A percentile compares a stretch with the other conserved stretches of the same genome.
Evolutionary conservation across 2,797 vertebrate genomes (phyloP).

Genomic region (Catamblyrhynchus diadema): DNA sequence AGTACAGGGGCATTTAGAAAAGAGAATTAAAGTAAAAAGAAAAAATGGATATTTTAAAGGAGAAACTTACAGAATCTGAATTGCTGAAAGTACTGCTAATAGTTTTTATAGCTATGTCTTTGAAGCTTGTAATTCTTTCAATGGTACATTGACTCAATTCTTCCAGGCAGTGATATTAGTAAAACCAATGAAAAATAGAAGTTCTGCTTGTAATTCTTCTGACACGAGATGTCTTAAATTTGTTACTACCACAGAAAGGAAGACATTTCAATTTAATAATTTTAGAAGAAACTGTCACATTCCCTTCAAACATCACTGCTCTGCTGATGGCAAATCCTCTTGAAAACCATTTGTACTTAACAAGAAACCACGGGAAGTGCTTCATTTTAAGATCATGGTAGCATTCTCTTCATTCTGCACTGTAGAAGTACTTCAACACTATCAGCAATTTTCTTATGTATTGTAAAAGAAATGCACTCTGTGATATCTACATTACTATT

Average conservation of each 20-base stretch:
- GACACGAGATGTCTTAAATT: neutral
- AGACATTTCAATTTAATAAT: neutral
- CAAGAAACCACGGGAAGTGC: neutral
- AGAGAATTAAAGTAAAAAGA: neutral
- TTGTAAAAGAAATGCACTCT: neutral
- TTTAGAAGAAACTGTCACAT: neutral
- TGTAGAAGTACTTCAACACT: neutral
- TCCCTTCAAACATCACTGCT: neutral
- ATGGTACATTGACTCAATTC: neutral
- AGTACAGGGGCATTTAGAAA: neutral
- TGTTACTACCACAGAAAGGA: neutral
- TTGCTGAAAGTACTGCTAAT: neutral
- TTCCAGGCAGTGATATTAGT: neutral
- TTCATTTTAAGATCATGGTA: neutral
- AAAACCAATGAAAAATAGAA: neutral
- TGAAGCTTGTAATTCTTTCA: neutral
- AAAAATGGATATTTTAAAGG: neutral
- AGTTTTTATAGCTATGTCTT: neutral
- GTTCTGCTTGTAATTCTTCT: neutral
- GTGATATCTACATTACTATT: neutral
- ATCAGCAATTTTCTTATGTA: neutral
- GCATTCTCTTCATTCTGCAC: neutral
- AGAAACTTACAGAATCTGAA: neutral
- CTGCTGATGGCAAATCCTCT: neutral
- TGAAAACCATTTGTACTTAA: neutral